phyloP scores from a whole-genome alignment of 2,797 vertebrate genomes.

The Rhincodon typus region DNA sequence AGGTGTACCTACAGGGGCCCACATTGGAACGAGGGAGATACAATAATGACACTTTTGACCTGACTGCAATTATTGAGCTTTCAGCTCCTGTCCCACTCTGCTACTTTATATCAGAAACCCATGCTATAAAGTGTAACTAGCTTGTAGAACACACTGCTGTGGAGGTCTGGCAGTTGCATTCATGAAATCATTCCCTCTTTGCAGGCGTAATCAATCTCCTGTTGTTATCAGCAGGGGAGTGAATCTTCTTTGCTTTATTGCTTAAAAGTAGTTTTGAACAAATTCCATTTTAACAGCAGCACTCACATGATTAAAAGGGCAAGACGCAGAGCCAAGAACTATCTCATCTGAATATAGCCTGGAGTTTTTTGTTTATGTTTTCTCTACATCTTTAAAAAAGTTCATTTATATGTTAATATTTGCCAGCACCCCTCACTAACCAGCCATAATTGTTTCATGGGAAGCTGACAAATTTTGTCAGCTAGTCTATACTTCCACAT shows the following conservation, averaged over 20 bases:
- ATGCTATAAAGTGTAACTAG: conserved; percentile 50
- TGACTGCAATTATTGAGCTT: conserved; percentile 47
- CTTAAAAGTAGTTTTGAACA: conserved; percentile 63
- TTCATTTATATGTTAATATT: conserved; percentile 76
- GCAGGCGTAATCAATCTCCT: conserved; percentile 76
- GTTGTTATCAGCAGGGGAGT: conserved; percentile 75
- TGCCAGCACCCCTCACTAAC: conserved; percentile 62
- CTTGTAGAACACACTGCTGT: conserved; percentile 48
- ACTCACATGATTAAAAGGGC: conserved; percentile 54
- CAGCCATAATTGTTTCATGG: conserved; percentile 73
- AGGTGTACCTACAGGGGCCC: conserved; percentile 30
- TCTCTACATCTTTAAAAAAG: conserved; percentile 56
- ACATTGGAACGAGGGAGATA: conserved; percentile 32
- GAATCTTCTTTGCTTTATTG: conserved; percentile 66
- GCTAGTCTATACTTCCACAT: conserved; percentile 65
- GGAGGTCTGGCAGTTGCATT: conserved; percentile 60
- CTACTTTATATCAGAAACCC: conserved; percentile 46
- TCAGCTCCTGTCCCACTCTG: conserved; percentile 43
- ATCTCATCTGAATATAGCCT: conserved; percentile 55
- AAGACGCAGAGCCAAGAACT: conserved; percentile 51
- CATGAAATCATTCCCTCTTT: conserved; percentile 75
- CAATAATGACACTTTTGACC: conserved; percentile 46
- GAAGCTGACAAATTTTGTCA: conserved; percentile 74
- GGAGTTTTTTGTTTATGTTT: conserved; percentile 64
- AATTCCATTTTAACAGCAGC: conserved; percentile 51